phyloP scores from a whole-genome alignment of 1,140 invertebrate genomes.

The Hetaerina americana region DNA sequence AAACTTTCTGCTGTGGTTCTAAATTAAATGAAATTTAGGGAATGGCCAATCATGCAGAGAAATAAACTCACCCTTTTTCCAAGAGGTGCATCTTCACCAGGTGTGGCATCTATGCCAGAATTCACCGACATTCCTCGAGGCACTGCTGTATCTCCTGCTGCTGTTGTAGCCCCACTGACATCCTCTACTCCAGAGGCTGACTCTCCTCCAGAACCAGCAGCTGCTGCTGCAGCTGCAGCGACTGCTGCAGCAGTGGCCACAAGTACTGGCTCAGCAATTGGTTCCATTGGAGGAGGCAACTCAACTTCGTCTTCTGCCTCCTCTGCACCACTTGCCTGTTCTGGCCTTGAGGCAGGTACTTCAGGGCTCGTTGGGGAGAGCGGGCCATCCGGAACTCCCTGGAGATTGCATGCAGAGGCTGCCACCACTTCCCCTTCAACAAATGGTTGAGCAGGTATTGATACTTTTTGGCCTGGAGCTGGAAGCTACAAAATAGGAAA shows the following conservation, averaged over 20 bases:
- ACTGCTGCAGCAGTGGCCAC: constrained; percentile 38
- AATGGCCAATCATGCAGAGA: too few species aligned
- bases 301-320: constrained; percentile 71
- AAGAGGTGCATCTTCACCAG: constrained; percentile 41
- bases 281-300: constrained; percentile 89
- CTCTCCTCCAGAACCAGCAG: constrained; percentile 40
- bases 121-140: not conserved
- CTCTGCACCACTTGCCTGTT: constrained; percentile 32
- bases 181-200: not conserved
- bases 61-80: constrained; percentile 45
- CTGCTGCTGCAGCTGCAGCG: constrained; percentile 33
- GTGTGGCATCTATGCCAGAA: constrained; percentile 23
- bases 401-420: constrained; percentile 23
- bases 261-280: constrained; percentile 66
- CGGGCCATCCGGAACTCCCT: constrained; percentile 17
- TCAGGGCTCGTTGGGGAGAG: constrained; percentile 16
- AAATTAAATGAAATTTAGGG: too few species aligned
- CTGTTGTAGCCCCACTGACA: not conserved
- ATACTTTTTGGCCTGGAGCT: constrained; percentile 23
- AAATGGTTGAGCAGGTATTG: constrained; percentile 23
- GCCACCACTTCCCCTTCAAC: constrained; percentile 15
- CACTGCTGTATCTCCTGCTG: not conserved
- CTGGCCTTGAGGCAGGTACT: not conserved
- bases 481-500: not conserved
- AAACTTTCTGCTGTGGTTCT: too few species aligned